Evolutionary conservation across 2,797 vertebrate genomes (phyloP).

Genomic region (Squalus acanthias): DNA sequence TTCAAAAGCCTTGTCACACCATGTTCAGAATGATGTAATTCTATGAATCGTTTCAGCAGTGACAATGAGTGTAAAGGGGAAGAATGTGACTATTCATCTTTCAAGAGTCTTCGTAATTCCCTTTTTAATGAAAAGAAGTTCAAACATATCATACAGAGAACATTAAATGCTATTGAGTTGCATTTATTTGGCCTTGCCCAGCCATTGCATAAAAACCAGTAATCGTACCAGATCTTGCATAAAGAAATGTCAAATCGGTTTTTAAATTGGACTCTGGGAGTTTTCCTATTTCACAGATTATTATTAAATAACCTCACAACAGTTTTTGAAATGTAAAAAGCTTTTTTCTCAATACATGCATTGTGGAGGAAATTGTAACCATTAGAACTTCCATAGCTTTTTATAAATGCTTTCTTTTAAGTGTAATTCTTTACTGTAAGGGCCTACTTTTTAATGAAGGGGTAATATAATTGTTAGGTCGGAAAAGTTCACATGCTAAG

Average conservation of each 20-base stretch:
- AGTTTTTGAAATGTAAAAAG: not conserved
- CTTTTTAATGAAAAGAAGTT: conserved; percentile 14
- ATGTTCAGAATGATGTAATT: conserved; percentile 34
- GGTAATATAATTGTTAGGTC: not conserved
- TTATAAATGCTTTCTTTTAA: not conserved
- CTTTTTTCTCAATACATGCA: not conserved
- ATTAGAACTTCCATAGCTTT: not conserved
- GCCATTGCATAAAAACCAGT: not conserved
- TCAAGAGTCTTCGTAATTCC: not conserved
- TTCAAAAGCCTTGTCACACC: conserved; percentile 31
- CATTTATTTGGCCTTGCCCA: not conserved
- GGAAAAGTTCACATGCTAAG: not conserved
- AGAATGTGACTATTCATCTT: not conserved
- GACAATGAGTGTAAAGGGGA: not conserved
- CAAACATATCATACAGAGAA: conserved; percentile 22
- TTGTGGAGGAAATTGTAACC: not conserved
- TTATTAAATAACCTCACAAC: conserved; percentile 16
- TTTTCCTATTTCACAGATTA: not conserved
- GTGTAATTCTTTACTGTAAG: not conserved
- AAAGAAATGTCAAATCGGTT: not conserved
- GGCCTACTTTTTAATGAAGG: not conserved
- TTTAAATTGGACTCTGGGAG: not conserved
- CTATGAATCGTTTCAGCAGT: not conserved
- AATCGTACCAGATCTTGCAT: not conserved
- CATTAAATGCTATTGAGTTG: conserved; percentile 16